Conservation (phyloP, 2,797 vertebrate species). For the Taenioides sp. region DNA sequence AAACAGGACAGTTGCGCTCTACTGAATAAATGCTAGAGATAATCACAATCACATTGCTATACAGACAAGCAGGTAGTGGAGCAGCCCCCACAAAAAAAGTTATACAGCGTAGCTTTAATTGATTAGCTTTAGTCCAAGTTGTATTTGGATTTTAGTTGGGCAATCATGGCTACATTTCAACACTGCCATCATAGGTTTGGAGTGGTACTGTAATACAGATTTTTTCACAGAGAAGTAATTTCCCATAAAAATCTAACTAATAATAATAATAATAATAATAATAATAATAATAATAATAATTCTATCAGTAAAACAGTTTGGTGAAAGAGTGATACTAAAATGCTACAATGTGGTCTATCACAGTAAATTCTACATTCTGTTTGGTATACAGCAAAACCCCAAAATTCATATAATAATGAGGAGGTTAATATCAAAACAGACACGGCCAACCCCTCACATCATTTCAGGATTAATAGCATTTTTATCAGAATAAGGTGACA, state of each 20-base stretch:
- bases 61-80: neutral
- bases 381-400: neutral
- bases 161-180: neutral
- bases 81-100: neutral
- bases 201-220: neutral
- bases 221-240: neutral
- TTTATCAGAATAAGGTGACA: constrained; percentile 60
- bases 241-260: neutral
- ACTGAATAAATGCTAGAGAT: neutral
- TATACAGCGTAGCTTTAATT: neutral
- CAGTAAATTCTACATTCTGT: neutral
- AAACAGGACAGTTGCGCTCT: neutral
- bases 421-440: neutral
- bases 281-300: neutral
- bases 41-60: neutral
- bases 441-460: constrained; percentile 23
- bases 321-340: neutral
- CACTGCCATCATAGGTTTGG: neutral
- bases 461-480: constrained; percentile 41
- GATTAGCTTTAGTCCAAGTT: neutral
- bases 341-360: neutral
- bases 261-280: too few species aligned
- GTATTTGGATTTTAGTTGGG: neutral
- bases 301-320: neutral
- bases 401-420: neutral